A percentile compares a stretch with the other conserved stretches of the same genome.
phyloP scores from a whole-genome alignment of 1,140 invertebrate species.

The Drosophila sp. region DNA sequence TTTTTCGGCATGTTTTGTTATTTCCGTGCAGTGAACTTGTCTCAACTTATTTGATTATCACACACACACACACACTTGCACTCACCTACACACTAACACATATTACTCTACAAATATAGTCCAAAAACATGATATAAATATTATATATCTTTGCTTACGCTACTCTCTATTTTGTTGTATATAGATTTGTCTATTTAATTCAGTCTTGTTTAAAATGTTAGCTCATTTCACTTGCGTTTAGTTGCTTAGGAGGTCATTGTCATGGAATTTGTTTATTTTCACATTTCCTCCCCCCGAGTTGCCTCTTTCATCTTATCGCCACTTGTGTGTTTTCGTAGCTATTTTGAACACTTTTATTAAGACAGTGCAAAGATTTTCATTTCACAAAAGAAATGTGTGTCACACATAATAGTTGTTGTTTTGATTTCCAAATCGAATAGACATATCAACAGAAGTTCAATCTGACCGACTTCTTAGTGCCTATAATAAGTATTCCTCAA shows the following conservation, averaged over 20 bases:
- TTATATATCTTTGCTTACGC: slow-evolving; percentile 43
- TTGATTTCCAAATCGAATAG: neutral
- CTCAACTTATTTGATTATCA: slow-evolving; percentile 75
- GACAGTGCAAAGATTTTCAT: slow-evolving; percentile 1
- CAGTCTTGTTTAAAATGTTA: slow-evolving; percentile 60
- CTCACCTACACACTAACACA: no score
- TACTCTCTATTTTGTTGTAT: slow-evolving; percentile 29
- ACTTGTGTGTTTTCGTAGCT: neutral
- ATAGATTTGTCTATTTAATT: slow-evolving; percentile 7
- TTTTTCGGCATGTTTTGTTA: slow-evolving; percentile 55
- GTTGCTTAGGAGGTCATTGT: slow-evolving; percentile 73
- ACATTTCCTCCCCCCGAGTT: neutral
- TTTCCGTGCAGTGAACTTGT: slow-evolving; percentile 78
- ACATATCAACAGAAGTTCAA: neutral
- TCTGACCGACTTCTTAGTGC: neutral
- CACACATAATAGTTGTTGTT: slow-evolving; percentile 12
- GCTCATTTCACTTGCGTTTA: slow-evolving; percentile 55
- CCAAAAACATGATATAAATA: slow-evolving; percentile 28
- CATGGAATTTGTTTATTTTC: slow-evolving; percentile 62
- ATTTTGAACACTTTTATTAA: slow-evolving; percentile 4
- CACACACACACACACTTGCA: slow-evolving; percentile 37
- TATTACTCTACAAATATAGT: slow-evolving; percentile 7
- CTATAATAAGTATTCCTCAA: no score
- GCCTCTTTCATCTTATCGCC: neutral
- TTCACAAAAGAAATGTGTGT: slow-evolving; percentile 19